Evolutionary conservation across 2,113 vertebrate species (phyloP), one percentile per base, ranked within the genome.

Genomic region (Malurus melanocephalus): DNA sequence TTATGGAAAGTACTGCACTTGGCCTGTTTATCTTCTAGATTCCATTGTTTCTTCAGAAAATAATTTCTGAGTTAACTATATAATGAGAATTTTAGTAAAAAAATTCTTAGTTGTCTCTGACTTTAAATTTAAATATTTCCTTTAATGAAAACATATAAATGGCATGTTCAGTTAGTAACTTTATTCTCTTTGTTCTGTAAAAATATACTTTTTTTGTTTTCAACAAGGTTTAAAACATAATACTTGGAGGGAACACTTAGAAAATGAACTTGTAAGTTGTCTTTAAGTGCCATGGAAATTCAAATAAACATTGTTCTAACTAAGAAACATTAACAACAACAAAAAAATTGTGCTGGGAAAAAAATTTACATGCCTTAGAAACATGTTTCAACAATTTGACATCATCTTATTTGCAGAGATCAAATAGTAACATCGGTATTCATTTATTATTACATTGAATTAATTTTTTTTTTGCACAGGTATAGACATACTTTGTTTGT

Each of bases 201-300:
- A 91, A 89, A 72, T 62, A 40, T 9, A 42, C 24, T 66, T 57
- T n/a, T 48, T 73, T 69, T 80, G 42, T 9, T 45, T 85, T 9
- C 28, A 79, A 12, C 42, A 49, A 64, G 12, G 22, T 89, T 88
- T 72, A 92, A 84, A 89, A 10, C 43, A 65, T 73, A 90, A 48
- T 42, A 71, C 42, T 80, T 66, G 48, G 33, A 85, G 23, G 30
- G 46, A 91, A 59, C 20, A 26, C 30, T 84, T 88, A 94, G 48
- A 85, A 92, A 87, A 89, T 75, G 2, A 92, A 86, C 86, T 87
- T 93, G 24, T 90, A 80, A 10, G 27, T 88, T 93, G 24, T 73
- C 60, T 51, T 86, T 91, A 89, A 91, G 35, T 16, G 10, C 69
- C 89, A 90, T 88, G 87, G 95, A 91, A 96, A 95, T 89, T 79